These are phyloP conservation scores for Limnothrissa miodon DNA, from an alignment of 2,113 vertebrate species.

Conservation along the genomic window DNA sequence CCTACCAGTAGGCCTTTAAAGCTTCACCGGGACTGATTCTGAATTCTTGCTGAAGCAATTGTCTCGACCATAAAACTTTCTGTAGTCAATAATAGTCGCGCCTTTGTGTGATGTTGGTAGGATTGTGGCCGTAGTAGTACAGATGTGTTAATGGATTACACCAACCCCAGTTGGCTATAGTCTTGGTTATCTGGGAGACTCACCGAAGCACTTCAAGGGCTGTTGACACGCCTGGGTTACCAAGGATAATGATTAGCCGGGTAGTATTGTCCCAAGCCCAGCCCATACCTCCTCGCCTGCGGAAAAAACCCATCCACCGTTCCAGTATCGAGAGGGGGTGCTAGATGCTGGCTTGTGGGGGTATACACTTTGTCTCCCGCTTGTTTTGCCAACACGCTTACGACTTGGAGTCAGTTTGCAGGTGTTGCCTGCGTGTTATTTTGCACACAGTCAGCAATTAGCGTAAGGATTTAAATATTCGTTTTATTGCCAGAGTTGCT, in stretches of 20 bases:
- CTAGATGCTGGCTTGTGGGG: not conserved
- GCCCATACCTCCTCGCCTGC: not conserved
- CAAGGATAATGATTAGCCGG: constrained; percentile 46
- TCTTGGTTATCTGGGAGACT: not conserved
- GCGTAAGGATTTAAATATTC: not conserved
- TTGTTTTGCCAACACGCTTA: constrained; percentile 17
- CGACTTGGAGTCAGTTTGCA: constrained; percentile 10
- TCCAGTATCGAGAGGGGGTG: constrained; percentile 21
- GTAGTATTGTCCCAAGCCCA: not conserved
- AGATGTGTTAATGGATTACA: constrained; percentile 11
- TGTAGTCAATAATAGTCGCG: not conserved
- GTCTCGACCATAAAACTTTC: not conserved
- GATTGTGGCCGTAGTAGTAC: constrained; percentile 7
- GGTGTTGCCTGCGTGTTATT: constrained; percentile 9
- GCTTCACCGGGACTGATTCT: not conserved
- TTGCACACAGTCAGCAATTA: constrained; percentile 17
- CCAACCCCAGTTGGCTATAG: not conserved
- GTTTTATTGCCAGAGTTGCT: not conserved
- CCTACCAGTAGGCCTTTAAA: too few relatives aligned
- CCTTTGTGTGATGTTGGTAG: not conserved
- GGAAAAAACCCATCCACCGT: constrained; percentile 16
- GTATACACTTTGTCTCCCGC: constrained; percentile 28
- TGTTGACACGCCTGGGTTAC: constrained; percentile 17
- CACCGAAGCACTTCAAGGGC: not conserved
- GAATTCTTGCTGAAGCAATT: not conserved